Evolutionary conservation across 2,888 invertebrate species (phyloP).

Genomic region (Bruchidius siliquastri): DNA sequence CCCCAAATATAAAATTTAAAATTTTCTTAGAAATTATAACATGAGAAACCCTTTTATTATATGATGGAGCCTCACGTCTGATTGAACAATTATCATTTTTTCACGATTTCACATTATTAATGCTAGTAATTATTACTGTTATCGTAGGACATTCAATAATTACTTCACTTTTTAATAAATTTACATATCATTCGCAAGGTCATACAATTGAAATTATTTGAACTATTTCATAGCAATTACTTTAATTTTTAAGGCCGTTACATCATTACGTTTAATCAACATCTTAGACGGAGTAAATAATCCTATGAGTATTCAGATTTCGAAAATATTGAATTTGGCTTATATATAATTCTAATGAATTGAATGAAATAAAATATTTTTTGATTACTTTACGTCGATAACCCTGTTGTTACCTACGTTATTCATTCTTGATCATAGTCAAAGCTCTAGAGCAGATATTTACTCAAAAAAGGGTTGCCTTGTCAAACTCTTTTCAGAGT

Average conservation of each 20-base stretch:
- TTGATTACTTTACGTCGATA: conserved; percentile 62
- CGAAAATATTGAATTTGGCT: conserved; percentile 54
- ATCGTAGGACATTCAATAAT: conserved; percentile 56
- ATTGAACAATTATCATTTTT: conserved; percentile 65
- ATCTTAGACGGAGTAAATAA: conserved; percentile 59
- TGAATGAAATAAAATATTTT: conserved; percentile 47
- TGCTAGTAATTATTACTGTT: conserved; percentile 58
- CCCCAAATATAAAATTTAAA: too few species aligned
- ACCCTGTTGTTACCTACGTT: conserved; percentile 59
- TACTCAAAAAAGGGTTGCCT: too few species aligned
- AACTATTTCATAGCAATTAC: conserved; percentile 58
- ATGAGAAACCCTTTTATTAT: conserved; percentile 55
- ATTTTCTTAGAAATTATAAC: conserved; percentile 61
- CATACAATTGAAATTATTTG: conserved; percentile 63
- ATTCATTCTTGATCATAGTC: conserved; percentile 66
- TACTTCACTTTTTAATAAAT: conserved; percentile 55
- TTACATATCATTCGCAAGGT: conserved; percentile 54
- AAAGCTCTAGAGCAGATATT: too few species aligned
- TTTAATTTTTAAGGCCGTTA: conserved; percentile 59
- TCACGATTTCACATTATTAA: conserved; percentile 58
- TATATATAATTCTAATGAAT: conserved; percentile 55
- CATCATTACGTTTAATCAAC: conserved; percentile 58
- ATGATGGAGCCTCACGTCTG: conserved; percentile 59
- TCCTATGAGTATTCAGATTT: conserved; percentile 65
- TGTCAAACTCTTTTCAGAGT: too few species aligned